Base-by-base conservation (phyloP, 2,797 vertebrate genomes). In the Falco biarmicus region DNA sequence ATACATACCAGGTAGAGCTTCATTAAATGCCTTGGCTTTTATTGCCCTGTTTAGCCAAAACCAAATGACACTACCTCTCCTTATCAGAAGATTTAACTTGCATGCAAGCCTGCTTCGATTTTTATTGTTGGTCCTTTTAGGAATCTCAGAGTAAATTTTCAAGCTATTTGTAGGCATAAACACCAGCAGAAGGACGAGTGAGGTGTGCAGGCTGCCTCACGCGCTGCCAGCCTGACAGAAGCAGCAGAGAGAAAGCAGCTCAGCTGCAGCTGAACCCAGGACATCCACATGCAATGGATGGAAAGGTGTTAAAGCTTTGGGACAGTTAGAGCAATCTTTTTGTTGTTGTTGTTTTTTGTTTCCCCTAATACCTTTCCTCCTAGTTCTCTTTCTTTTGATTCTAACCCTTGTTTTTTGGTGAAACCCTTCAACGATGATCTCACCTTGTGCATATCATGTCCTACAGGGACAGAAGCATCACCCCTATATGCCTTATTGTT, bases 11-110 rank as follows among this genome's bases (percentile, higher is more conserved):
- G 50, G 43, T 59, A 79, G 84, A 53, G 82, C 84, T 91, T 96
- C 95, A 96, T 97, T 97, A 96, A 94, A 79, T 56, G 83, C 65
- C 82, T 81, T 73, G 26, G 59, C 57, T 96, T 95, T 93, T 94
- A 97, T 93, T 91, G 71, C 28, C 65, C 48, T 88, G 66, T 89
- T 89, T 90, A 41, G 77, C 56, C 64, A 59, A 94, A 97, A 93
- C 86, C 82, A 97, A 96, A 96, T 87, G 97, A 83, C 54, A 51
- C 90, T 65, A 89, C 53, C 19, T 8, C 89, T 91, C 63, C 80
- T 89, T 87, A 87, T 74, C 86, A 79, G 83, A 90, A 96, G 74
- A 95, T 78, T 89, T 69, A 66, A 51, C 56, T 84, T 84, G 54
- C 48, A 63, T 59, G 84, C 57, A 93, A 92, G 84, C 32, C 22